Conservation (phyloP, 2,888 invertebrate species). For the Strigamia crassipes region DNA sequence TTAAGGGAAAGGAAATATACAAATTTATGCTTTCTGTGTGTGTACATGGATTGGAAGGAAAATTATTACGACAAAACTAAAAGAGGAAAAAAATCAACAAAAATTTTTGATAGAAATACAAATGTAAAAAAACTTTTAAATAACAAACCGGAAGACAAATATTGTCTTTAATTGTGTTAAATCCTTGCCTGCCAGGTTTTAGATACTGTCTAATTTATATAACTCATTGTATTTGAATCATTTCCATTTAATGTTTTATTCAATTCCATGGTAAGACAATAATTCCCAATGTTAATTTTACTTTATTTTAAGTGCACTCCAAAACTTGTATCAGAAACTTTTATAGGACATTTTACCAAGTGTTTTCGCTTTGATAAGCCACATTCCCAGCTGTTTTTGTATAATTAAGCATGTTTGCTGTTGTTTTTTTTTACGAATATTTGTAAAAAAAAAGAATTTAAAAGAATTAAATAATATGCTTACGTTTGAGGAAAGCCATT, state of each 20-base stretch:
- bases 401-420: conserved; percentile 37
- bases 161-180: conserved; percentile 29
- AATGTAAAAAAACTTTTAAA: conserved; percentile 37
- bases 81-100: background rate
- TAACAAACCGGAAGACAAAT: background rate
- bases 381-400: conserved; percentile 25
- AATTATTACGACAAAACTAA: background rate
- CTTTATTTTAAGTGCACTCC: background rate
- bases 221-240: background rate
- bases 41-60: conserved; percentile 27
- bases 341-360: conserved; percentile 27
- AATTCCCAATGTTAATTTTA: background rate
- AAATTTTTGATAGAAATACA: conserved; percentile 38
- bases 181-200: conserved; percentile 33
- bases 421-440: conserved; percentile 29
- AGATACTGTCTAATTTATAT: conserved; percentile 6
- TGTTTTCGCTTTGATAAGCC: conserved; percentile 18
- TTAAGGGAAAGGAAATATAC: conserved; percentile 34
- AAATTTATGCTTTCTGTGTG: conserved; percentile 36
- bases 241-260: conserved; percentile 13
- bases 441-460: background rate
- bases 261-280: background rate
- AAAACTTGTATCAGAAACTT: background rate
- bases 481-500: background rate
- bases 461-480: background rate